These are phyloP conservation scores for Cancer borealis DNA, from an alignment of 2,888 invertebrate species.

Conservation along the genomic window DNA sequence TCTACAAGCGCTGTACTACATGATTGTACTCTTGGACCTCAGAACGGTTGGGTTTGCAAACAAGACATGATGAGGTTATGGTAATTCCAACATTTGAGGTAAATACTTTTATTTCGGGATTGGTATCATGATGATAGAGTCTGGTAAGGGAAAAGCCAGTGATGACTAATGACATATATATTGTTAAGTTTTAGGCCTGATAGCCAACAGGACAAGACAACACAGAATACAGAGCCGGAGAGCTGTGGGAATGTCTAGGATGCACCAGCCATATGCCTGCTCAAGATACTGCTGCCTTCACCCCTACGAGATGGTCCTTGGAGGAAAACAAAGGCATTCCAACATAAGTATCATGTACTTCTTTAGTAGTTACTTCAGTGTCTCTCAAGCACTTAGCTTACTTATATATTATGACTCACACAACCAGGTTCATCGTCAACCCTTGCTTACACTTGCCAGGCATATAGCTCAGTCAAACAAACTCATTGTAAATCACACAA, in stretches of 20 bases:
- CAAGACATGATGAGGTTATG: neutral
- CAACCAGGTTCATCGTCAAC: constrained; percentile 24
- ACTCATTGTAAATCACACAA: constrained; percentile 54
- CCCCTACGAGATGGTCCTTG: neutral
- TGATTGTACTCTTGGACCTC: neutral
- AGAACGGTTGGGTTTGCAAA: neutral
- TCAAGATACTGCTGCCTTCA: constrained; percentile 55
- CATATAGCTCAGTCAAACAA: constrained; percentile 64
- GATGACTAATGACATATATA: constrained; percentile 73
- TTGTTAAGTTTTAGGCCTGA: constrained; percentile 64
- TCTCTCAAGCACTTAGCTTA: constrained; percentile 35
- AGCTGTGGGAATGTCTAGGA: constrained; percentile 75
- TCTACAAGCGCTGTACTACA: neutral
- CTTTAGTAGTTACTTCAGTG: constrained; percentile 12
- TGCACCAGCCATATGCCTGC: constrained; percentile 75
- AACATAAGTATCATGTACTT: neutral
- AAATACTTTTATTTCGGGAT: constrained; percentile 30
- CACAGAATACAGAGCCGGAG: constrained; percentile 74
- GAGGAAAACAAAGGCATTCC: constrained; percentile 4
- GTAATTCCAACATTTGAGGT: constrained; percentile 24
- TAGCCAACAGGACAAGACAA: constrained; percentile 74
- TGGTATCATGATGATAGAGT: constrained; percentile 18
- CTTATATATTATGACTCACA: neutral
- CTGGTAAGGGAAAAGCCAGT: constrained; percentile 43
- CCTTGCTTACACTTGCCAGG: constrained; percentile 59